Base-by-base conservation (phyloP, 2,113 vertebrate genomes). In the Anhinga anhinga region DNA sequence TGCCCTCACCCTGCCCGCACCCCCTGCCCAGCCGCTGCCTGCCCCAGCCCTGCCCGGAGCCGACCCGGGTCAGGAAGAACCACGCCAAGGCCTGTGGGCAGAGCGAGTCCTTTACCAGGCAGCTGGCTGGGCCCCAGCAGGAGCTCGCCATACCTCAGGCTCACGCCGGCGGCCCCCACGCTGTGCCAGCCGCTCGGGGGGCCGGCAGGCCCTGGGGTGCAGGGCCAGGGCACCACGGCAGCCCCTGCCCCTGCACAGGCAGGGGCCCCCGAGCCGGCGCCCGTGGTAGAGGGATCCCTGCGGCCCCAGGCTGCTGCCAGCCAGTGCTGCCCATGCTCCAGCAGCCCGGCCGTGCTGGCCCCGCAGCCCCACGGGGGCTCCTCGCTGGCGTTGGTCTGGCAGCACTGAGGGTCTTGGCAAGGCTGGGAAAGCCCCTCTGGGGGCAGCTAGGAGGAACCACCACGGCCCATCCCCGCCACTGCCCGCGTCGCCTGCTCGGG, bases 401-500 rank as follows among this genome's bases (percentile, higher is more conserved):
- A 27, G 44, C 58, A 38, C n/a, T 3, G 14, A 29, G 22, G 32
- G 26, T 34, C 66, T 22, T 9, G 44, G 27, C 34, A 5, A 11
- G 38, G 77, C n/a, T 5, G 44, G 13, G 52, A 30, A 5, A 13
- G 23, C 32, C 11, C 22, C 21, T 34, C 12, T 2, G 1, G 19
- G 21, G 22, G 44, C 47, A 4, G 67, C 97, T 99, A 98, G 69
- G 93, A 96, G 53, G 93, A 44, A 34, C 94, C 52, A 9, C 69
- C 67, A 4, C n/a, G 82, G 42, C 79, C 93, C 61, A 97, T 96
- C 59, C 98, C 98, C 4, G 97, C 98, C 86, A 99, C 99, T 0
- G 99, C 99, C 38, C 95, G 97, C 2, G 98, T 96, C 53, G 99
- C 99, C 97, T 99, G 99, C 96, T 99, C 99, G 0, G 99, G 99